Evolutionary conservation across 2,797 vertebrate species (phyloP).

Genomic region (Lepus townsendii): DNA sequence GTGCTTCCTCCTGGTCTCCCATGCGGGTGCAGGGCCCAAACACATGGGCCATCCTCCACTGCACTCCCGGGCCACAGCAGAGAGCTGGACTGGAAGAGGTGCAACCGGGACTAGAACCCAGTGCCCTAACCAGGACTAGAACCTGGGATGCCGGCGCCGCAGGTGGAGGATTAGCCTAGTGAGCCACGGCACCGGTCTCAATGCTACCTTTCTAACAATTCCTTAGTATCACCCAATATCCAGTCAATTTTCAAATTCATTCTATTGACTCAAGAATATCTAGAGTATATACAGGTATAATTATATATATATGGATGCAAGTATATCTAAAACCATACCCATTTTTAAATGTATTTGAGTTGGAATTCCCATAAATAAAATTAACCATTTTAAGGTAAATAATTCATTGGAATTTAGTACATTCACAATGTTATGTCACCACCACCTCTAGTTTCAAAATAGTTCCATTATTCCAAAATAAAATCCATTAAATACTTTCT

Average conservation of each 20-base stretch:
- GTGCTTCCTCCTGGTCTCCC: too few species aligned
- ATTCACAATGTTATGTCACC: neutral
- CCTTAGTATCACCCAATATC: constrained; percentile 12
- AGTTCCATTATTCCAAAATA: constrained; percentile 58
- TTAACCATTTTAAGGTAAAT: constrained; percentile 40
- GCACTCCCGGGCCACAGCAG: too few species aligned
- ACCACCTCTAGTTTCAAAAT: constrained; percentile 45
- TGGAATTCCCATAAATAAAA: constrained; percentile 47
- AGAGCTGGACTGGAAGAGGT: too few species aligned
- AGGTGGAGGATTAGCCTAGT: too few species aligned
- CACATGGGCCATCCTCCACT: too few species aligned
- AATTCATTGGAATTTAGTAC: neutral
- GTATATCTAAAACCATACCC: neutral
- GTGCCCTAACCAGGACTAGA: too few species aligned
- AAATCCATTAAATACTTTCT: constrained; percentile 58
- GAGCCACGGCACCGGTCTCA: too few species aligned
- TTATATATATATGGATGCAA: too few species aligned
- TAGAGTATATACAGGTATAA: neutral
- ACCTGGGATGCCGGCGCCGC: too few species aligned
- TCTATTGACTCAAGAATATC: neutral
- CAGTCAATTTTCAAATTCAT: constrained; percentile 19
- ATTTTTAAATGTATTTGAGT: constrained; percentile 37
- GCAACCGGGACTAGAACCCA: too few species aligned
- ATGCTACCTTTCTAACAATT: neutral
- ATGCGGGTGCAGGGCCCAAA: too few species aligned